Base-by-base conservation (phyloP, 2,113 vertebrate genomes). In the Pangasianodon gigas region DNA sequence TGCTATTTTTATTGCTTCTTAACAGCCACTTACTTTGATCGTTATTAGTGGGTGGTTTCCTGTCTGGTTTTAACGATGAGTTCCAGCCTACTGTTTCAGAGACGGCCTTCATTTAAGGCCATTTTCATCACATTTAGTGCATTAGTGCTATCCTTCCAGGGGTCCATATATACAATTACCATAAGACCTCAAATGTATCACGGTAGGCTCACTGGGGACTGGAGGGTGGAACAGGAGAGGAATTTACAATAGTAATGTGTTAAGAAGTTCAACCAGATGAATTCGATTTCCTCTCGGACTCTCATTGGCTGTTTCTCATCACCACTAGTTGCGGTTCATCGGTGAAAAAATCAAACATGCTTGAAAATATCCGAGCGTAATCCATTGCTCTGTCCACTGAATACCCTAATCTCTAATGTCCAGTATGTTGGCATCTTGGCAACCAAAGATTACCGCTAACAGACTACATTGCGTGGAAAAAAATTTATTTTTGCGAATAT, bases 81-180 rank as follows among this genome's bases (percentile, higher is more conserved):
- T 29, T 41, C 32, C 21, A 21, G n/a, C 69, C 85, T 75, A 37
- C 85, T 29, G 85, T 87, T 74, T 58, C 85, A 71, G 65, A 86
- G 85, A 86, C 67, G 56, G 67, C 32, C 85, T 87, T 87, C 51
- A 54, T 84, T 84, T 84, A 62, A 62, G 14, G 37, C 82, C 82
- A 26, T 44, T 60, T 84, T 84, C 60, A 84, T 84, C 54, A 84
- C 82, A 84, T 84, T 84, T 84, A 26, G 32, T 11, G 10, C 82
- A 62, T 84, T 62, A 84, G 44, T 84, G 56, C n/a, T 84, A 84
- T 84, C 81, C 54, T 84, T 84, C 82, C 51, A 26, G 32, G 21
- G 82, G 54, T 60, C 56, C 56, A 44, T 84, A 44, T 84, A 84
- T 60, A 84, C 37, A 44, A 60, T 60, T 84, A 37, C 37, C 37